These are phyloP conservation scores for Seira ritae DNA, from an alignment of 2,888 invertebrate species.

Conservation along the genomic window DNA sequence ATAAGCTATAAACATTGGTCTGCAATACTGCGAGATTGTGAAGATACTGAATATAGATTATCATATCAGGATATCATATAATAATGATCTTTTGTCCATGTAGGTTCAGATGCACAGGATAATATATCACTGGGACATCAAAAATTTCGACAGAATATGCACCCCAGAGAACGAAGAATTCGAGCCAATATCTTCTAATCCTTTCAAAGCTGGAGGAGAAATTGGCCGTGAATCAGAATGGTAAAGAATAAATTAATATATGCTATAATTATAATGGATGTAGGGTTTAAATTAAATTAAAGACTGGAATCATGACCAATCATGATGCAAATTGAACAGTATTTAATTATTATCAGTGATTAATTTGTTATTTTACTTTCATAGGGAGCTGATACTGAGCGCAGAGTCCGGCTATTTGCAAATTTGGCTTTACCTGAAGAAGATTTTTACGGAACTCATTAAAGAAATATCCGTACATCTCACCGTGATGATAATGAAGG, in stretches of 20 bases:
- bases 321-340: too few relatives aligned
- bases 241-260: constrained; percentile 26
- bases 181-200: constrained; percentile 62
- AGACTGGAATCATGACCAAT: too few relatives aligned
- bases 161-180: constrained; percentile 64
- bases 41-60: too few relatives aligned
- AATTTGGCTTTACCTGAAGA: constrained; percentile 64
- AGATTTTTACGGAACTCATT: constrained; percentile 49
- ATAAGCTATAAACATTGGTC: neutral
- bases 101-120: constrained; percentile 63
- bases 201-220: constrained; percentile 63
- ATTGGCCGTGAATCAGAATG: constrained; percentile 66
- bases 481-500: constrained; percentile 61
- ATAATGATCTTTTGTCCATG: neutral
- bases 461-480: constrained; percentile 57
- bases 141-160: constrained; percentile 65
- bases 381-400: constrained; percentile 50
- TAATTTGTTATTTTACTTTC: too few relatives aligned
- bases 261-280: neutral
- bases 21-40: neutral
- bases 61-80: too few relatives aligned
- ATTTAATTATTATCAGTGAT: too few relatives aligned
- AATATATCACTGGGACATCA: constrained; percentile 67
- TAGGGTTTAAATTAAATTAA: too few relatives aligned
- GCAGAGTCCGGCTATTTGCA: constrained; percentile 61